Evolutionary conservation across 2,888 invertebrate genomes (phyloP).

Genomic region (Drosophila demipolita): DNA sequence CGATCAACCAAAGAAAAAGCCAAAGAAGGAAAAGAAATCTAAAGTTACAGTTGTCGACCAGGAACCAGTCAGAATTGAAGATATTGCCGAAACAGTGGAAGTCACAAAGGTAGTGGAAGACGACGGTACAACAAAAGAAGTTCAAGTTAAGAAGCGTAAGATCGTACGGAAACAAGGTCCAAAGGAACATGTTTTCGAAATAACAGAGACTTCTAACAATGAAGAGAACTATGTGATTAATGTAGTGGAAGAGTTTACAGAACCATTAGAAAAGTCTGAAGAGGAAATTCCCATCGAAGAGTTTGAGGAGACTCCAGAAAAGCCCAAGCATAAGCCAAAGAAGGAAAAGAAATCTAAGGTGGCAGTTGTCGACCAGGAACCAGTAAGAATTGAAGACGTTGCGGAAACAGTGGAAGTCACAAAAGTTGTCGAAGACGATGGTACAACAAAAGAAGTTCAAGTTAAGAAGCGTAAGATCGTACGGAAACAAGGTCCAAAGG

Average conservation of each 20-base stretch:
- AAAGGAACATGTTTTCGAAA: slow-evolving; percentile 85
- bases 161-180: slow-evolving; percentile 84
- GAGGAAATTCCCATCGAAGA: neutral
- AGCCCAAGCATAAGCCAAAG: slow-evolving; percentile 48
- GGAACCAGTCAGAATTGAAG: slow-evolving; percentile 51
- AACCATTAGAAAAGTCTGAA: slow-evolving; percentile 13
- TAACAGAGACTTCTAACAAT: slow-evolving; percentile 83
- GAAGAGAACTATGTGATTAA: slow-evolving; percentile 75
- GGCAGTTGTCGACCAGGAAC: slow-evolving; percentile 3
- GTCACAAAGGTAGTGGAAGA: slow-evolving; percentile 69
- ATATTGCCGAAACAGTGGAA: slow-evolving; percentile 73
- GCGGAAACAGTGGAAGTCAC: slow-evolving; percentile 73
- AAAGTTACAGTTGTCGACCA: slow-evolving; percentile 85
- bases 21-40: slow-evolving; percentile 79
- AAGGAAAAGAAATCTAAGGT: slow-evolving; percentile 21
- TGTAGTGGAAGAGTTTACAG: slow-evolving; percentile 61
- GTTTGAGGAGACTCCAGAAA: slow-evolving; percentile 50
- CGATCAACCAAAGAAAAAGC: slow-evolving; percentile 53
- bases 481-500: slow-evolving; percentile 83
- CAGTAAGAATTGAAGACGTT: slow-evolving; percentile 55
- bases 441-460: slow-evolving; percentile 81
- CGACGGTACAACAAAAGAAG: slow-evolving; percentile 82
- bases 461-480: slow-evolving; percentile 85
- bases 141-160: slow-evolving; percentile 84
- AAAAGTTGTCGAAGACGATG: slow-evolving; percentile 75